phyloP scores from a whole-genome alignment of 1,140 invertebrate species.

The Cardiocondyla obscurior region DNA sequence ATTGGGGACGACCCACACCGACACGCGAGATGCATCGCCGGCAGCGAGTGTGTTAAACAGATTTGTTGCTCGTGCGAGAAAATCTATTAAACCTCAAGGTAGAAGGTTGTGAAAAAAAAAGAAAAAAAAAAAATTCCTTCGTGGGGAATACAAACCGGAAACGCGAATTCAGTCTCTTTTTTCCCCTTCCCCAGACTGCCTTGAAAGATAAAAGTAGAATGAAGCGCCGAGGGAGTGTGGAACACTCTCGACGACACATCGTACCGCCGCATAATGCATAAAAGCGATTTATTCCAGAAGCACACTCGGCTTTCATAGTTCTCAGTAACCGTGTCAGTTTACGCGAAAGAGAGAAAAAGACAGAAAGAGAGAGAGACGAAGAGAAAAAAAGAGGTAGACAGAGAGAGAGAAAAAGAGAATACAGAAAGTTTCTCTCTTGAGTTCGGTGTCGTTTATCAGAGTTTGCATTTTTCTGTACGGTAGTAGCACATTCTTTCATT shows the following conservation, averaged over 20 bases:
- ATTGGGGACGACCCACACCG: slow-evolving; percentile 1
- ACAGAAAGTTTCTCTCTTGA: slow-evolving; percentile 10
- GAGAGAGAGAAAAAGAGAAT: background rate
- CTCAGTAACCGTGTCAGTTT: slow-evolving; percentile 44
- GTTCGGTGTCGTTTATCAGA: slow-evolving; percentile 46
- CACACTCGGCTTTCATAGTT: slow-evolving; percentile 49
- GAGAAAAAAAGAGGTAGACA: background rate
- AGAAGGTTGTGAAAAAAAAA: background rate
- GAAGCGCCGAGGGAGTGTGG: background rate
- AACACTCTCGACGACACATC: slow-evolving; percentile 25
- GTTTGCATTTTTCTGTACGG: slow-evolving; percentile 44
- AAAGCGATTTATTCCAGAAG: slow-evolving; percentile 48
- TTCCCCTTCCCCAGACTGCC: background rate
- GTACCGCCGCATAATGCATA: slow-evolving; percentile 26
- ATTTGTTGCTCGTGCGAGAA: slow-evolving; percentile 27
- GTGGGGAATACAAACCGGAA: background rate
- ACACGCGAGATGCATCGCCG: slow-evolving; percentile 8
- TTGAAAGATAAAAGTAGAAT: slow-evolving; percentile 5
- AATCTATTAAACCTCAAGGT: slow-evolving; percentile 13
- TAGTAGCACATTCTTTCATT: slow-evolving; percentile 22
- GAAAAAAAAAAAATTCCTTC: no score
- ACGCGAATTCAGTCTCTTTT: slow-evolving; percentile 1
- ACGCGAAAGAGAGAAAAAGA: background rate
- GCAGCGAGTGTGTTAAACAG: slow-evolving; percentile 7
- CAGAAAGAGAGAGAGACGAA: background rate